Conservation (phyloP, 2,113 vertebrate genomes). For the Brienomyrus longianalis region DNA sequence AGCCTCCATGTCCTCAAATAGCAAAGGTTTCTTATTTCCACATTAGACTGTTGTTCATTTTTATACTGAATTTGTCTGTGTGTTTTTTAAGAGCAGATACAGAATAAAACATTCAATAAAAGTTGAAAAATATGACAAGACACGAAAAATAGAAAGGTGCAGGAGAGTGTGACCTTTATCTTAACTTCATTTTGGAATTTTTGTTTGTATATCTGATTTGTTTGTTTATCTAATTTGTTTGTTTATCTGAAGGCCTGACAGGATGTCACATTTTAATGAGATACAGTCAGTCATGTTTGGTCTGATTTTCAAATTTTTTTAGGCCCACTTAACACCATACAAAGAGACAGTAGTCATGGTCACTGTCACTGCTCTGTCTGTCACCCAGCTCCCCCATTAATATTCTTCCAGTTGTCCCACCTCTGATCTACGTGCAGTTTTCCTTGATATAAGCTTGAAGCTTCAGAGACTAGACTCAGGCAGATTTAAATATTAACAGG, state of each 20-base stretch:
- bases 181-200: background rate
- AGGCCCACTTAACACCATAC: background rate
- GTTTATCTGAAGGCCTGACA: background rate
- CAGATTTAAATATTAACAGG: background rate
- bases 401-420: background rate
- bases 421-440: background rate
- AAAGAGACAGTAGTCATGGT: background rate
- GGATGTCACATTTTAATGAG: background rate
- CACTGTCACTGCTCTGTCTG: background rate
- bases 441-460: background rate
- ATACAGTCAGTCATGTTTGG: background rate
- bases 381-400: background rate
- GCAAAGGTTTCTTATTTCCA: background rate
- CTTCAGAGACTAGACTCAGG: background rate
- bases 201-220: background rate
- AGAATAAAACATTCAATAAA: background rate
- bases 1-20: background rate
- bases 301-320: background rate
- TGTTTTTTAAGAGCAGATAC: background rate
- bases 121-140: background rate
- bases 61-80: background rate
- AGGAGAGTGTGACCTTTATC: background rate
- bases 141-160: background rate
- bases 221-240: background rate
- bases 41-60: background rate